phyloP scores from a whole-genome alignment of 2,888 invertebrate genomes.

The Tortrix viridana region DNA sequence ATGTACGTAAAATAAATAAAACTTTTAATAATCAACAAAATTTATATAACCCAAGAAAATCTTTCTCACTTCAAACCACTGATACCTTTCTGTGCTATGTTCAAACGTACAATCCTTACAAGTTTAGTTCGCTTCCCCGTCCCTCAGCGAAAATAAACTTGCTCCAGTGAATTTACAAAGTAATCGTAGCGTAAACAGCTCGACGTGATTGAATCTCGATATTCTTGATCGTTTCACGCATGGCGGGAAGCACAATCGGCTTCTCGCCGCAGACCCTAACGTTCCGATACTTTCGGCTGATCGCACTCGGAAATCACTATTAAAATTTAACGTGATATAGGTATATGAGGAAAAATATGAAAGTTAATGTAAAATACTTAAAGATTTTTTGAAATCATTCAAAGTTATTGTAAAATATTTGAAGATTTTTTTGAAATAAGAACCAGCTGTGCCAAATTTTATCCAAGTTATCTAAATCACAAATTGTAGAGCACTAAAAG shows the following conservation, averaged over 20 bases:
- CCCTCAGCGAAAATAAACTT: slow-evolving; percentile 52
- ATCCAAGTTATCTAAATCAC: too few species aligned
- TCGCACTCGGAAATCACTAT: neutral
- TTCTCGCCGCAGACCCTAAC: slow-evolving; percentile 24
- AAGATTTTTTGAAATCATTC: neutral
- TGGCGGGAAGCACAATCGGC: slow-evolving; percentile 6
- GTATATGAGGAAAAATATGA: neutral
- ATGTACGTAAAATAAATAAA: too few species aligned
- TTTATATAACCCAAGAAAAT: neutral
- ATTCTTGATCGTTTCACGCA: slow-evolving; percentile 32
- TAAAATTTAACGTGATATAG: slow-evolving; percentile 1
- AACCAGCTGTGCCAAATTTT: too few species aligned
- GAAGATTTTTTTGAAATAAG: too few species aligned
- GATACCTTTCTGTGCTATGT: slow-evolving; percentile 19
- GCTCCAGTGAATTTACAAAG: slow-evolving; percentile 46
- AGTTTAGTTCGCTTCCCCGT: slow-evolving; percentile 45
- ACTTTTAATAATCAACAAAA: too few species aligned
- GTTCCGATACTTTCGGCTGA: slow-evolving; percentile 8
- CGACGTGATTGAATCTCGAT: slow-evolving; percentile 36
- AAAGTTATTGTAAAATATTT: neutral
- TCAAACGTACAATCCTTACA: slow-evolving; percentile 20
- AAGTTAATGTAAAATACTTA: neutral
- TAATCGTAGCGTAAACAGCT: slow-evolving; percentile 48
- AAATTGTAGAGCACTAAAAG: too few species aligned
- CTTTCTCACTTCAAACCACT: neutral